These are phyloP conservation scores for Willowsia nigromaculata DNA, from an alignment of 2,888 invertebrate species.

Conservation along the genomic window DNA sequence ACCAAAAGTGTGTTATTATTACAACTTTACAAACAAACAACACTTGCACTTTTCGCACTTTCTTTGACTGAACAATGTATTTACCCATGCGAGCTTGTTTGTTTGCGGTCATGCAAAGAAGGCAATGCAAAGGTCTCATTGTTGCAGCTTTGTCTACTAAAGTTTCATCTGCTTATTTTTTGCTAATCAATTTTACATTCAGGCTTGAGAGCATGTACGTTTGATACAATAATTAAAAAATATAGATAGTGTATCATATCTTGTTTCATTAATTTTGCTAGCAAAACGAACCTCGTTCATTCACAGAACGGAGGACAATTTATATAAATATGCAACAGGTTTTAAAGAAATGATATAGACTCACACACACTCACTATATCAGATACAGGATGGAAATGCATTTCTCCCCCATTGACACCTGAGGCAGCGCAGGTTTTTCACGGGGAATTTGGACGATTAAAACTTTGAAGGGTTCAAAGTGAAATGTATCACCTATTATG, in stretches of 20 bases:
- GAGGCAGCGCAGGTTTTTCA: slow-evolving; percentile 51
- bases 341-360: slow-evolving; percentile 27
- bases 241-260: neutral
- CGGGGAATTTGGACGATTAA: slow-evolving; percentile 47
- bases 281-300: neutral
- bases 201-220: neutral
- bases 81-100: neutral
- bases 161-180: neutral
- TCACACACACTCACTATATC: no score
- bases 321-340: slow-evolving; percentile 43
- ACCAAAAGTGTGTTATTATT: neutral
- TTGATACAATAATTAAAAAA: neutral
- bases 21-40: neutral
- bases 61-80: neutral
- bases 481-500: neutral
- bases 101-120: neutral
- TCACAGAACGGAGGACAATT: neutral
- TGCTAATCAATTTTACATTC: neutral
- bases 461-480: neutral
- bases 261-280: neutral
- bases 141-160: neutral
- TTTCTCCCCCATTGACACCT: slow-evolving; percentile 23
- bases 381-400: no score
- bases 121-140: neutral
- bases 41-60: slow-evolving; percentile 16